Conservation (phyloP, 1,140 invertebrate genomes). For the Glomeris maerens region DNA sequence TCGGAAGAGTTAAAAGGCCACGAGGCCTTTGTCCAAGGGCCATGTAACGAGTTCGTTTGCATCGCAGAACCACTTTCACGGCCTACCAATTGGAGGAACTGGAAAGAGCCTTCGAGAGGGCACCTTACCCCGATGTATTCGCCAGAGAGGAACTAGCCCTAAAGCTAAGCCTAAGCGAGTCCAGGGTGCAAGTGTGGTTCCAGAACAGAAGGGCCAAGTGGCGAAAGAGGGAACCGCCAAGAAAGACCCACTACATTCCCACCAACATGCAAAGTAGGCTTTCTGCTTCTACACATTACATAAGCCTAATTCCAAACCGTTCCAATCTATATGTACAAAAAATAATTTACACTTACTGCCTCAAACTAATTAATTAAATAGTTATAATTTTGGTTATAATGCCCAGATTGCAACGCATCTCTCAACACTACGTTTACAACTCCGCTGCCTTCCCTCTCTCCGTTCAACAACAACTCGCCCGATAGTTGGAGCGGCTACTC, state of each 20-base stretch:
- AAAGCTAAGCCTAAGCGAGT: constrained; percentile 78
- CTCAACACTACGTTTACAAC: constrained; percentile 4
- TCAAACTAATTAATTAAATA: no score
- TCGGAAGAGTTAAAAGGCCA: neutral
- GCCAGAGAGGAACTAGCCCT: constrained; percentile 84
- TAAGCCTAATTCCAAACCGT: neutral
- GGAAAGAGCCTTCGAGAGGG: constrained; percentile 82
- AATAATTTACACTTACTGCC: neutral
- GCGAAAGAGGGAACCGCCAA: constrained; percentile 92
- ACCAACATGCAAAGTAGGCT: neutral
- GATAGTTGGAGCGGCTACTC: constrained; percentile 7
- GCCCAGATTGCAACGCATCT: neutral
- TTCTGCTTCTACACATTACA: no score
- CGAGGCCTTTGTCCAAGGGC: neutral
- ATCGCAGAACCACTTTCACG: constrained; percentile 82
- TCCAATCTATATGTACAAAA: neutral
- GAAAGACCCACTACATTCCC: constrained; percentile 60
- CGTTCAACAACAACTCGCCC: constrained; percentile 6
- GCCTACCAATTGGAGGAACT: constrained; percentile 88
- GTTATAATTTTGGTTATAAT: neutral
- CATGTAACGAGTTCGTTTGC: neutral
- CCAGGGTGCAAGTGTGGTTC: constrained; percentile 84
- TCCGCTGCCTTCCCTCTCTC: neutral
- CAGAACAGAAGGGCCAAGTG: constrained; percentile 94
- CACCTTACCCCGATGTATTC: constrained; percentile 93